Evolutionary conservation across 1,140 invertebrate genomes (phyloP).

Genomic region (Drosophila aff.): DNA sequence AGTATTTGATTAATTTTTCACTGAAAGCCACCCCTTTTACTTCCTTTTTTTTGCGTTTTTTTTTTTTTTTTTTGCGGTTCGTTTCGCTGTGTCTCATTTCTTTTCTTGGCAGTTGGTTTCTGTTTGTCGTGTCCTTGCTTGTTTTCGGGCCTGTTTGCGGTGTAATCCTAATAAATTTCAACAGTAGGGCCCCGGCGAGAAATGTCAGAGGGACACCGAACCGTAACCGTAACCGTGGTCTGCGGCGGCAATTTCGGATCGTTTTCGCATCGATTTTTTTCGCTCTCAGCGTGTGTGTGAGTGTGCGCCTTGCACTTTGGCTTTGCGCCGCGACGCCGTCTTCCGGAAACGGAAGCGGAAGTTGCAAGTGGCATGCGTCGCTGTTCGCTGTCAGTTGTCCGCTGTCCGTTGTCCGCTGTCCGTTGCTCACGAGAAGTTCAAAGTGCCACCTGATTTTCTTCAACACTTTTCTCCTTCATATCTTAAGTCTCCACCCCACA

Average conservation of each 20-base stretch:
- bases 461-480: too few relatives aligned
- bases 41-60: background rate
- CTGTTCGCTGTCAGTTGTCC: constrained; percentile 29
- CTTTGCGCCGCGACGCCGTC: constrained; percentile 32
- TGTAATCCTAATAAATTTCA: constrained; percentile 72
- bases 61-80: constrained; percentile 10
- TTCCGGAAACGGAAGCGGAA: constrained; percentile 60
- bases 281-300: background rate
- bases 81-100: constrained; percentile 18
- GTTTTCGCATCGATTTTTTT: constrained; percentile 56
- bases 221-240: constrained; percentile 26
- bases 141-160: constrained; percentile 39
- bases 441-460: constrained; percentile 18
- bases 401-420: constrained; percentile 20
- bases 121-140: constrained; percentile 38
- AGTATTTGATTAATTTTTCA: constrained; percentile 49
- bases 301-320: constrained; percentile 36
- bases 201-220: constrained; percentile 45
- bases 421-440: constrained; percentile 18
- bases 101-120: constrained; percentile 16
- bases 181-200: constrained; percentile 47
- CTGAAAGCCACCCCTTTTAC: background rate
- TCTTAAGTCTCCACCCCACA: background rate
- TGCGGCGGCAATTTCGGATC: constrained; percentile 55
- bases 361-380: constrained; percentile 76